phyloP scores from a whole-genome alignment of 2,797 vertebrate species.

The Geotrypetes seraphini region DNA sequence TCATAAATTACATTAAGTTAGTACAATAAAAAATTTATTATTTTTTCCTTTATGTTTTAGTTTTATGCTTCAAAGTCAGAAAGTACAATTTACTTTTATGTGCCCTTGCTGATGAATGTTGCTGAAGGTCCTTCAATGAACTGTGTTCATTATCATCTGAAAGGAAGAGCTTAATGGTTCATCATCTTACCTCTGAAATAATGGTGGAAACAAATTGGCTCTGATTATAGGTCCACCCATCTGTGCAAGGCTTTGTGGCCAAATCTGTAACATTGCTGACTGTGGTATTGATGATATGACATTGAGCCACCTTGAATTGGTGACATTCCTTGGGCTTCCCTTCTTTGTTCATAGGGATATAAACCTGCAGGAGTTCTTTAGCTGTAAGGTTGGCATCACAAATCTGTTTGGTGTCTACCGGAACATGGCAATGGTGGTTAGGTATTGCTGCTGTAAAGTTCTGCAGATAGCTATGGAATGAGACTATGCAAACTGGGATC shows the following conservation, averaged over 20 bases:
- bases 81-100: too few species aligned
- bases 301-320: slow-evolving; percentile 57
- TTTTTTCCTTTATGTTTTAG: too few species aligned
- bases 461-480: slow-evolving; percentile 82
- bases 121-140: too few species aligned
- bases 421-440: slow-evolving; percentile 49
- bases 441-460: slow-evolving; percentile 68
- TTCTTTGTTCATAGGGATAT: slow-evolving; percentile 37
- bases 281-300: slow-evolving; percentile 55
- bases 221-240: slow-evolving; percentile 69
- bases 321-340: slow-evolving; percentile 50
- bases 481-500: slow-evolving; percentile 65
- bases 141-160: too few species aligned
- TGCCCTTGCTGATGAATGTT: too few species aligned
- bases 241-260: slow-evolving; percentile 51
- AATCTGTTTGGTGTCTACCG: neutral
- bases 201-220: slow-evolving; percentile 65
- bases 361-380: slow-evolving; percentile 34
- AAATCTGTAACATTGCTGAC: neutral
- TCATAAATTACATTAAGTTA: too few species aligned
- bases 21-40: too few species aligned
- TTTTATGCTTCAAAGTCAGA: too few species aligned
- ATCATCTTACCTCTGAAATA: slow-evolving; percentile 58
- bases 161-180: too few species aligned
- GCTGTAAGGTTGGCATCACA: slow-evolving; percentile 19